Evolutionary conservation across 2,113 vertebrate species (phyloP), one percentile per base, ranked within the genome.

Genomic region (Chrysochloris asiatica): DNA sequence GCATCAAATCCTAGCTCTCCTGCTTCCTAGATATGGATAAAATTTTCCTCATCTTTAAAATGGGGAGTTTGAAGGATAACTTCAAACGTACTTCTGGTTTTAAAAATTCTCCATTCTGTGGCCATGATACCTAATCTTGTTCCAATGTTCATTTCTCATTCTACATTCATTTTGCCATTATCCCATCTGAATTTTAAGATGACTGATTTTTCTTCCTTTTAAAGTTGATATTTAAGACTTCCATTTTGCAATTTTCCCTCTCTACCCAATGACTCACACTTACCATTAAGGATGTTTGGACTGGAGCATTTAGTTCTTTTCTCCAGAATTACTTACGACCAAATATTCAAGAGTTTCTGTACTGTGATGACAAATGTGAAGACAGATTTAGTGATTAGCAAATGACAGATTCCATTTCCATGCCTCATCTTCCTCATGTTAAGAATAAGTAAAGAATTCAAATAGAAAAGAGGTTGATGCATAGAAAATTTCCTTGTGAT

Each of bases 131-230:
- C 56, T 76, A 56, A 26, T 65, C 52, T 36, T 76, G 47, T 65
- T 69, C 45, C 59, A 67, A 2, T 6, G 33, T 52, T 72, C 45
- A 54, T 22, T 38, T 94, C 83, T 71, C 41, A 48, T 52, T 21
- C 30, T 47, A 36, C 4, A 24, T 91, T n/a, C 17, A 5, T 67
- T 91, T 61, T 41, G 17, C 63, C 43, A 71, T 54, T 30, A 90
- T 84, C 24, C 48, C 52, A 59, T 26, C 8, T 41, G 75, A 79
- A 54, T 91, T 88, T 85, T 59, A 83, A 93, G 52, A 43, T 38
- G 61, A 63, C 28, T 30, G 84, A 72, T 16, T 54, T 61, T 92
- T 93, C 72, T 95, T 88, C 72, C 47, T 63, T 85, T 89, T 19
- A 45, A 92, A 77, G 67, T 54, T 87, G 54, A 45, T 28, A 69